Evolutionary conservation across 2,797 vertebrate species (phyloP).

Genomic region (Channa striata): DNA sequence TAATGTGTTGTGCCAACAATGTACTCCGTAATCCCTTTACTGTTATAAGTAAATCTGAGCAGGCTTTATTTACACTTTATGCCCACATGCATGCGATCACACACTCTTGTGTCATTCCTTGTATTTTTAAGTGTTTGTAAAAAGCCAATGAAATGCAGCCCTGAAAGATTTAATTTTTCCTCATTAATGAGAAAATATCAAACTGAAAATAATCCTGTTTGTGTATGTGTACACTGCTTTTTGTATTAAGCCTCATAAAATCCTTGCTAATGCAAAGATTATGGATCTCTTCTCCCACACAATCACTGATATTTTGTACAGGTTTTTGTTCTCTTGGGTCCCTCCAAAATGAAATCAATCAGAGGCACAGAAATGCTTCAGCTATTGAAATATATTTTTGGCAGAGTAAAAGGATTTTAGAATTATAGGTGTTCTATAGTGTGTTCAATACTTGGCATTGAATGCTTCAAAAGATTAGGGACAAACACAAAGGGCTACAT

Average conservation of each 20-base stretch:
- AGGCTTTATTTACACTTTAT: too few species aligned
- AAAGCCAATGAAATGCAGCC: too few species aligned
- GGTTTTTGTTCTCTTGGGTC: slow-evolving; percentile 41
- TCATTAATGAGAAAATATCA: not conserved
- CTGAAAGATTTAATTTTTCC: not conserved
- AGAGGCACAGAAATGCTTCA: slow-evolving; percentile 23
- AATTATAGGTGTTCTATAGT: slow-evolving; percentile 52
- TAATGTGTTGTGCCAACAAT: too few species aligned
- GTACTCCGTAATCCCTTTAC: too few species aligned
- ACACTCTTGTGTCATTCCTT: not conserved
- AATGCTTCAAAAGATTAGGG: slow-evolving; percentile 39
- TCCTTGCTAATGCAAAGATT: slow-evolving; percentile 41
- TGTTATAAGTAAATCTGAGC: too few species aligned
- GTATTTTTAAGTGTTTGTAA: not conserved
- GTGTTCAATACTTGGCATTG: slow-evolving; percentile 48
- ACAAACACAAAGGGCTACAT: slow-evolving; percentile 23
- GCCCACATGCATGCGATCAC: not conserved
- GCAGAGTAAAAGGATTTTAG: slow-evolving; percentile 50
- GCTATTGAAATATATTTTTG: slow-evolving; percentile 51
- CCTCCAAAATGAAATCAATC: slow-evolving; percentile 57
- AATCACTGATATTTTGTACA: slow-evolving; percentile 23
- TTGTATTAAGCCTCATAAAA: slow-evolving; percentile 30
- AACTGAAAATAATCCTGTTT: slow-evolving; percentile 26
- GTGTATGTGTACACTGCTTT: slow-evolving; percentile 6
- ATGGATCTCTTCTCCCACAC: slow-evolving; percentile 54